Conservation (phyloP, 2,888 invertebrate genomes). For the Dynastes tityus region DNA sequence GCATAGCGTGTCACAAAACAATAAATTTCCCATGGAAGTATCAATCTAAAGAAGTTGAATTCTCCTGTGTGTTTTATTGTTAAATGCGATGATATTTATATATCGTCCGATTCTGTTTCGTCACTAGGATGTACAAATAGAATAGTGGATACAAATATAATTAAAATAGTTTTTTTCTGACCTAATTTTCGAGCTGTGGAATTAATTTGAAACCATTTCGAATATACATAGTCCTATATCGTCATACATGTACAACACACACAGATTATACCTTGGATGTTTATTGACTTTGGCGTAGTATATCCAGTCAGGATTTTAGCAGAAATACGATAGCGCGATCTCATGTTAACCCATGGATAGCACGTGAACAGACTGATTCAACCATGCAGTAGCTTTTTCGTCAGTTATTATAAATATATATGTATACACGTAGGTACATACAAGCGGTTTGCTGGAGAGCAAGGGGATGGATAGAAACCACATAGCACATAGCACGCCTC, state of each 20-base stretch:
- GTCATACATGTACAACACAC: background rate
- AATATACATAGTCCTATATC: background rate
- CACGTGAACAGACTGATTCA: conserved; percentile 17
- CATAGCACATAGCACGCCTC: conserved; percentile 3
- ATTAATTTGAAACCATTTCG: background rate
- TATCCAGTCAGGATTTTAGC: background rate
- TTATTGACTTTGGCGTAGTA: conserved; percentile 16
- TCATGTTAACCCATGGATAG: background rate
- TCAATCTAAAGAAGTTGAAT: conserved; percentile 31
- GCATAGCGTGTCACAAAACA: conserved; percentile 16
- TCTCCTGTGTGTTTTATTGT: conserved; percentile 19
- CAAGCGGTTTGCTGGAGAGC: background rate
- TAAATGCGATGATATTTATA: conserved; percentile 21
- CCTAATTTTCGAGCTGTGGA: background rate
- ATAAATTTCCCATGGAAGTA: conserved; percentile 25
- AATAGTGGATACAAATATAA: background rate
- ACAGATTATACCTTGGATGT: conserved; percentile 15
- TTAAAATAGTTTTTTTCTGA: background rate
- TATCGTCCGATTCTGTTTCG: background rate
- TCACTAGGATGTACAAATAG: background rate
- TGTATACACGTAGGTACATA: background rate
- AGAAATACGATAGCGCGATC: background rate
- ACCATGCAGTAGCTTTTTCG: conserved; percentile 3
- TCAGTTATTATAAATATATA: conserved; percentile 5
- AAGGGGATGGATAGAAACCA: background rate